Evolutionary conservation across 2,888 invertebrate genomes (phyloP).

Genomic region (Aspidapion aeneum): DNA sequence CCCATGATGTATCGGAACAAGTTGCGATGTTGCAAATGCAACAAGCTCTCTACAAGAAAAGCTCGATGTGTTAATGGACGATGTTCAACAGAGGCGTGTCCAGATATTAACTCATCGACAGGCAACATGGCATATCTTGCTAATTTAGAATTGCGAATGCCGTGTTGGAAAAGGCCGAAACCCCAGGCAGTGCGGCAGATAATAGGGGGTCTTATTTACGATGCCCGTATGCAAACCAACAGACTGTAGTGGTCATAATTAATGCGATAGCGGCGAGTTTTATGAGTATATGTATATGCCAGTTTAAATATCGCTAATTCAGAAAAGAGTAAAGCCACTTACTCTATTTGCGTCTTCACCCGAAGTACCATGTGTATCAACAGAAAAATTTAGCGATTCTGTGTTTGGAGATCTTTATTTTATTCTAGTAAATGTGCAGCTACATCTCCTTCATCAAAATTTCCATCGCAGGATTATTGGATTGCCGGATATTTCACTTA

Average conservation of each 20-base stretch:
- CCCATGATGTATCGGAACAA: too few relatives aligned
- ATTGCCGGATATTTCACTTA: too few relatives aligned
- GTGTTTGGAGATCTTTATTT: too few relatives aligned
- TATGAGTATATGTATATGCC: not conserved
- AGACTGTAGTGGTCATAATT: slow-evolving; percentile 4
- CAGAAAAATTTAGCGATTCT: too few relatives aligned
- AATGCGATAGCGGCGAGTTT: not conserved
- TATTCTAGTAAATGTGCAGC: too few relatives aligned
- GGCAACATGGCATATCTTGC: not conserved
- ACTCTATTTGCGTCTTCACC: too few relatives aligned
- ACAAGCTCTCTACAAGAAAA: not conserved
- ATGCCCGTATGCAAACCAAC: slow-evolving; percentile 21
- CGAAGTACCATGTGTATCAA: too few relatives aligned
- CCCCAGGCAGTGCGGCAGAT: slow-evolving; percentile 14
- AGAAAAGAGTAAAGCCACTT: not conserved
- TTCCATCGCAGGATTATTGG: too few relatives aligned
- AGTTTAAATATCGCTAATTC: too few relatives aligned
- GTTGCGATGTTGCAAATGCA: not conserved
- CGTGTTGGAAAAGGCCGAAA: not conserved
- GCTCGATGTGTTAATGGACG: not conserved
- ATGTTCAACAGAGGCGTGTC: not conserved
- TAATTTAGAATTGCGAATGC: not conserved
- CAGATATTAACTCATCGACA: not conserved
- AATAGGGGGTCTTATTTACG: slow-evolving; percentile 18
- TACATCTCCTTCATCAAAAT: too few relatives aligned